Evolutionary conservation across 2,797 vertebrate genomes (phyloP).

Genomic region (Acridotheres tristis): DNA sequence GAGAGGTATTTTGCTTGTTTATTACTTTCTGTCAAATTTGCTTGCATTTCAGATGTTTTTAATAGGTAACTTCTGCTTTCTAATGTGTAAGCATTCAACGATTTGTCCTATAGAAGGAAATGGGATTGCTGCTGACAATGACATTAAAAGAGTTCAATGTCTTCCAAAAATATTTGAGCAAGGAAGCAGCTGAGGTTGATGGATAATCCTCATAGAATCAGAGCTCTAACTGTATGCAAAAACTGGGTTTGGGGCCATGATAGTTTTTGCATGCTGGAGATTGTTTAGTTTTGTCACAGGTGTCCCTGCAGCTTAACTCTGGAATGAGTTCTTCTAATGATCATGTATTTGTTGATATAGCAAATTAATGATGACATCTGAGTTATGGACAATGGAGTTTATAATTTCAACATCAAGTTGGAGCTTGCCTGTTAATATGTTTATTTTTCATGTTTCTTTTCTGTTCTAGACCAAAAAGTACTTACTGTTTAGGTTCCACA

Average conservation of each 20-base stretch:
- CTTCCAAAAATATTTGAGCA: background rate
- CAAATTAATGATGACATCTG: background rate
- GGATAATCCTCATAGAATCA: background rate
- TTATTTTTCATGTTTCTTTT: slow-evolving; percentile 10
- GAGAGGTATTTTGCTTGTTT: background rate
- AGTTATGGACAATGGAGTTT: background rate
- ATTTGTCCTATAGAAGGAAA: background rate
- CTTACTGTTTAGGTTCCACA: background rate
- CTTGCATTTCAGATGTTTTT: background rate
- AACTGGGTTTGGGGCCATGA: background rate
- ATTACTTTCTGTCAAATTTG: background rate
- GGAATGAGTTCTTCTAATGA: background rate
- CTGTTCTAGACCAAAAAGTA: background rate
- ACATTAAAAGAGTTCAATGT: background rate
- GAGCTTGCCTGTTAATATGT: background rate
- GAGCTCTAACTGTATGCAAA: background rate
- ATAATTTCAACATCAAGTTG: background rate
- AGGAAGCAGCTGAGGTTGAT: background rate
- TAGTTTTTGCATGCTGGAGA: background rate
- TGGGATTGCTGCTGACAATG: background rate
- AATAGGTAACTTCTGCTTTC: background rate
- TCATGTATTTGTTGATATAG: background rate
- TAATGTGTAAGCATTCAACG: background rate
- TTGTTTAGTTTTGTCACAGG: background rate
- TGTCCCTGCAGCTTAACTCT: background rate